A percentile compares a stretch with the other conserved stretches of the same genome.
phyloP scores from a whole-genome alignment of 2,888 invertebrate genomes.

The Andrena dorsata region DNA sequence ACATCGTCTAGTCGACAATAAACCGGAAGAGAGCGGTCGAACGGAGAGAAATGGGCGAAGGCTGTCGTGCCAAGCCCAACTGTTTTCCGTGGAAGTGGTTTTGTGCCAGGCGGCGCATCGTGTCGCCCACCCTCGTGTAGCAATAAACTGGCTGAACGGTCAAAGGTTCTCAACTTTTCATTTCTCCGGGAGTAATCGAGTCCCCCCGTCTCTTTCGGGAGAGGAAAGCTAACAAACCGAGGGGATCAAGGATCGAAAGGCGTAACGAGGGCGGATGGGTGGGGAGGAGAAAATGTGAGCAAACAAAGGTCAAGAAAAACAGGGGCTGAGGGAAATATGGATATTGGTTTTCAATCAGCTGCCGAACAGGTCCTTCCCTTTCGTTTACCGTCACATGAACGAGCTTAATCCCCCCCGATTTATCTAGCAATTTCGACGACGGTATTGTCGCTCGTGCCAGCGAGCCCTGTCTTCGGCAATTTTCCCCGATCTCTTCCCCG shows the following conservation, averaged over 20 bases:
- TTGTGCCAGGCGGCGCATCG: conserved; percentile 81
- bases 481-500: not conserved
- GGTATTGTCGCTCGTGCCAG: not conserved
- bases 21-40: conserved; percentile 63
- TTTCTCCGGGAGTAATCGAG: conserved; percentile 64
- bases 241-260: conserved; percentile 13
- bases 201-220: conserved; percentile 32
- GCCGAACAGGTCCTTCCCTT: conserved; percentile 45
- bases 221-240: conserved; percentile 22
- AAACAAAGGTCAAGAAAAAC: conserved; percentile 51
- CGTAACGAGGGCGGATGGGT: not conserved
- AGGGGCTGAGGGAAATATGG: conserved; percentile 32
- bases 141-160: conserved; percentile 78
- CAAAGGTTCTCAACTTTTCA: conserved; percentile 77
- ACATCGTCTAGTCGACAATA: conserved; percentile 69
- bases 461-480: not conserved
- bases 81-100: conserved; percentile 80
- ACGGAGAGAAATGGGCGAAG: conserved; percentile 55
- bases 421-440: not conserved
- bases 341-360: conserved; percentile 67
- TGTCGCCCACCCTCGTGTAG: conserved; percentile 70
- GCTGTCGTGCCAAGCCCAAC: conserved; percentile 80
- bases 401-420: conserved; percentile 20
- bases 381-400: conserved; percentile 47
- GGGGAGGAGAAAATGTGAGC: conserved; percentile 16